These are phyloP conservation scores for Aegithalos caudatus DNA, from an alignment of 2,113 vertebrate genomes.

Conservation along the genomic window DNA sequence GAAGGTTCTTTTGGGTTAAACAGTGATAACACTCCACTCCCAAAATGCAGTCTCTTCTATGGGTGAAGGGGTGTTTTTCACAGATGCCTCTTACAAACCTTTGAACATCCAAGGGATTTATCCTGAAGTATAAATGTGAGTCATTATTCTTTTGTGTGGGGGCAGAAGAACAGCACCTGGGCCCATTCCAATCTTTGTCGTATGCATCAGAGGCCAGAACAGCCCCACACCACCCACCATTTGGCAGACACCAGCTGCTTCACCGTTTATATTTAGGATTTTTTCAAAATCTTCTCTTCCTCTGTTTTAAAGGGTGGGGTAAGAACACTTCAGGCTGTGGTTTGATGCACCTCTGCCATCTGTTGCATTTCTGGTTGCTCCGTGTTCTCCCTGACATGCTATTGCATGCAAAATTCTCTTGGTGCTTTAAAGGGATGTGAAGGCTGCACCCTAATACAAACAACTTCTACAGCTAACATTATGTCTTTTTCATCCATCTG, in stretches of 20 bases:
- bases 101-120: constrained; percentile 8
- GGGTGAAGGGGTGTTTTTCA: constrained; percentile 6
- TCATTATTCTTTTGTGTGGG: constrained; percentile 58
- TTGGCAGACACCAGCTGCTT: constrained; percentile 55
- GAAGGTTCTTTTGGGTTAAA: not conserved
- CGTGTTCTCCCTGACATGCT: not conserved
- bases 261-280: constrained; percentile 33
- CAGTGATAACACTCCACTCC: not conserved
- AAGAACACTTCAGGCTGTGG: constrained; percentile 1
- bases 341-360: constrained; percentile 24
- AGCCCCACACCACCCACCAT: constrained; percentile 50
- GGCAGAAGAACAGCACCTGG: constrained; percentile 55
- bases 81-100: not conserved
- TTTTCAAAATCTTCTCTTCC: constrained; percentile 8
- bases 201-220: constrained; percentile 33
- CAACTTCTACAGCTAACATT: not conserved
- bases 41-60: not conserved
- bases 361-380: constrained; percentile 15
- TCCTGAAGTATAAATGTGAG: constrained; percentile 31
- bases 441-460: not conserved
- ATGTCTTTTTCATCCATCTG: not conserved
- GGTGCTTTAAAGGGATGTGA: not conserved
- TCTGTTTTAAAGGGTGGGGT: constrained; percentile 23
- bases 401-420: not conserved
- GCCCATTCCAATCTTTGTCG: constrained; percentile 17